Conservation (phyloP, 1,140 invertebrate genomes). For the Chionoecetes opilio region DNA sequence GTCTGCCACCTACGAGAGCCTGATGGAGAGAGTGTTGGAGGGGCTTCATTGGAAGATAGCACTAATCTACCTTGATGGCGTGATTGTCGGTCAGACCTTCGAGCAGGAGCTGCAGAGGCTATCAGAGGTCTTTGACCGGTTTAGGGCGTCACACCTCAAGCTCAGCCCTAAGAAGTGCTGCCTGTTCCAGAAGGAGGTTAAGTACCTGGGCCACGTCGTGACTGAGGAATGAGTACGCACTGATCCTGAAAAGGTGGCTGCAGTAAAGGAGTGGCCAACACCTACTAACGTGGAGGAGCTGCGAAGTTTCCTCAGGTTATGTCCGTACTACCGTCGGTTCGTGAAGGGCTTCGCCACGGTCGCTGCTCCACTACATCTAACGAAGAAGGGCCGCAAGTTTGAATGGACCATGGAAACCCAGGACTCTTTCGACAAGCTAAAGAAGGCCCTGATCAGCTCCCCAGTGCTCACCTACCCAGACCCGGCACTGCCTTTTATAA, state of each 20-base stretch:
- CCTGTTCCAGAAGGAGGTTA: not conserved
- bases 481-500: not conserved
- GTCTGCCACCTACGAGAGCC: not conserved
- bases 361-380: not conserved
- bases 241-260: not conserved
- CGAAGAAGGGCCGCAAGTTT: slow-evolving; percentile 16
- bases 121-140: not conserved
- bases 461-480: not conserved
- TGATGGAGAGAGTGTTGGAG: not conserved
- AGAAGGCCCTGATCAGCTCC: too few relatives aligned
- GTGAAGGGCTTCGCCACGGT: not conserved
- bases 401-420: not conserved
- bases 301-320: slow-evolving; percentile 22
- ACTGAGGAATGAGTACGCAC: not conserved
- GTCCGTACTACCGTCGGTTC: not conserved
- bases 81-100: too few relatives aligned
- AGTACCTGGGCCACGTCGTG: not conserved
- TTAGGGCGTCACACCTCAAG: not conserved
- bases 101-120: too few relatives aligned
- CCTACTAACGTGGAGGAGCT: not conserved
- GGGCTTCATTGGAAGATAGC: not conserved
- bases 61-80: not conserved
- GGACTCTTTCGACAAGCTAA: not conserved
- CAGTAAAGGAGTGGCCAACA: not conserved
- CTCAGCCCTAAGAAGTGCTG: not conserved